Evolutionary conservation across 2,113 vertebrate genomes (phyloP).

Genomic region (Colistium nudipinnis): DNA sequence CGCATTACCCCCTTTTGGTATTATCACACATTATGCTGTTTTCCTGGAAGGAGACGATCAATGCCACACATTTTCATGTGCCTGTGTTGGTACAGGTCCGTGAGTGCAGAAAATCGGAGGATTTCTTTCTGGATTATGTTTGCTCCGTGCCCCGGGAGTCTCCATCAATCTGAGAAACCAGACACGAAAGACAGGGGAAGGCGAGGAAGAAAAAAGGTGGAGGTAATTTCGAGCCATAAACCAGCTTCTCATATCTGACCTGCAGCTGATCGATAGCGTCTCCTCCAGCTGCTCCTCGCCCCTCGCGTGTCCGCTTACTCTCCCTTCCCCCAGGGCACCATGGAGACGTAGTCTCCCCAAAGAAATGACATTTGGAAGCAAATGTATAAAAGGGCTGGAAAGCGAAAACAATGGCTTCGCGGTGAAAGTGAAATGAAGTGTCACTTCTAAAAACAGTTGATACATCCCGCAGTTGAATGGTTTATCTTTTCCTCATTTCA

Average conservation of each 20-base stretch:
- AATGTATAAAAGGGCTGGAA: neutral
- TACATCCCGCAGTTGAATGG: no score
- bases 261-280: constrained; percentile 52
- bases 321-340: constrained; percentile 8
- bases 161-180: constrained; percentile 50
- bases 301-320: constrained; percentile 20
- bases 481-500: constrained; percentile 1
- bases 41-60: constrained; percentile 22
- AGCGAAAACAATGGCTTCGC: neutral
- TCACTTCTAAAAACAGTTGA: neutral
- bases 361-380: constrained; percentile 4
- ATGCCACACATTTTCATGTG: constrained; percentile 14
- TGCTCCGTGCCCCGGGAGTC: constrained; percentile 22
- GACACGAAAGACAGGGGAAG: constrained; percentile 47
- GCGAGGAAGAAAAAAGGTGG: constrained; percentile 39
- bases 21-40: neutral
- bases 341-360: constrained; percentile 12
- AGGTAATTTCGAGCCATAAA: constrained; percentile 49
- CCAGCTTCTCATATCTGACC: constrained; percentile 52
- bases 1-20: neutral
- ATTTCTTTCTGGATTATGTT: constrained; percentile 34
- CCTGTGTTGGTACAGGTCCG: constrained; percentile 1
- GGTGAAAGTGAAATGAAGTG: neutral
- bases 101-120: constrained; percentile 9
- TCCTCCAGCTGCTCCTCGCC: constrained; percentile 19